phyloP scores from a whole-genome alignment of 2,888 invertebrate species.

The Glyphotaelius pellucidus region DNA sequence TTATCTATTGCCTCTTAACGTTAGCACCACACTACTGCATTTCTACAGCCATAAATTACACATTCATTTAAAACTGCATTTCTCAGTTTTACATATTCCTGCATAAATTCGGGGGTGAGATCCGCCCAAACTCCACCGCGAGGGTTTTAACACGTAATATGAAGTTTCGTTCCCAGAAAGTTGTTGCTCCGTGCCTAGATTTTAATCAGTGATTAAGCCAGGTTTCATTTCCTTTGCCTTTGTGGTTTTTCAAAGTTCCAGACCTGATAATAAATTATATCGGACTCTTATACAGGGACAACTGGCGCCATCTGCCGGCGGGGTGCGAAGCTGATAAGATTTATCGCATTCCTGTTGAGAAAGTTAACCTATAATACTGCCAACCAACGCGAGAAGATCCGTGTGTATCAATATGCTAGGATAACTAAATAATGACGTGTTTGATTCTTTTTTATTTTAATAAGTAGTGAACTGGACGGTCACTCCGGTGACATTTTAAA shows the following conservation, averaged over 20 bases:
- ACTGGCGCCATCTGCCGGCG: slow-evolving; percentile 36
- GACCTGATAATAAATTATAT: slow-evolving; percentile 61
- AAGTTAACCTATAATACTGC: neutral
- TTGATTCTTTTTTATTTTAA: neutral
- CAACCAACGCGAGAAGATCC: neutral
- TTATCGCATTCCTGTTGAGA: slow-evolving; percentile 32
- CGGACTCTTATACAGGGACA: slow-evolving; percentile 23
- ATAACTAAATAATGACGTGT: neutral
- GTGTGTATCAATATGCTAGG: neutral
- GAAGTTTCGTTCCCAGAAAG: slow-evolving; percentile 52
- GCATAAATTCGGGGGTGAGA: neutral
- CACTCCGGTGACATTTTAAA: too few species aligned
- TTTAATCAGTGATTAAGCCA: slow-evolving; percentile 64
- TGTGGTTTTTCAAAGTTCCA: slow-evolving; percentile 64
- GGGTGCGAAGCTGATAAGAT: slow-evolving; percentile 29
- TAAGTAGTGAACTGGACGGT: too few species aligned
- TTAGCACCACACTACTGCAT: neutral
- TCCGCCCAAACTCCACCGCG: neutral
- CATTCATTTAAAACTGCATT: neutral
- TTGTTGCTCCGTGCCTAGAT: slow-evolving; percentile 62
- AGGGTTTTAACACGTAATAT: slow-evolving; percentile 49
- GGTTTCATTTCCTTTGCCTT: slow-evolving; percentile 64
- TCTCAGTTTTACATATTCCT: neutral
- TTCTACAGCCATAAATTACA: neutral
- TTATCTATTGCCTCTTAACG: neutral